These are phyloP conservation scores for Sinhomidia bicolor DNA, from an alignment of 2,888 invertebrate species.

Conservation along the genomic window DNA sequence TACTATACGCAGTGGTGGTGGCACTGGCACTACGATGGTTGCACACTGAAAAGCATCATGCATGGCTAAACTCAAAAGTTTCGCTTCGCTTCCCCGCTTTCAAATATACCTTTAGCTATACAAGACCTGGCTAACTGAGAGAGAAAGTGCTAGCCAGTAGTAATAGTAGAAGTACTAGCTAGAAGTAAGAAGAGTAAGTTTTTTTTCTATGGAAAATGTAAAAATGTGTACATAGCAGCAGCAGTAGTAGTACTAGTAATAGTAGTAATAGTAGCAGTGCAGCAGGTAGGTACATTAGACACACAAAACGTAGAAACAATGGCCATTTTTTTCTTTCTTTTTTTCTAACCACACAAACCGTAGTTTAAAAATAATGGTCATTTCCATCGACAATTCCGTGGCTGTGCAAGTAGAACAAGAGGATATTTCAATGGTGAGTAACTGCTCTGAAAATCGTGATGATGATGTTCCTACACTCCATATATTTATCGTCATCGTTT, in stretches of 20 bases:
- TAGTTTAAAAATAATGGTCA: conserved; percentile 52
- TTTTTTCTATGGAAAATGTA: conserved; percentile 23
- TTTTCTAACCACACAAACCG: conserved; percentile 21
- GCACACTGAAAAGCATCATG: conserved; percentile 51
- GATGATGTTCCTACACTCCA: conserved; percentile 29
- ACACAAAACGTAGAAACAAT: conserved; percentile 46
- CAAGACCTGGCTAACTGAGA: not conserved
- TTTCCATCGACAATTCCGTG: conserved; percentile 24
- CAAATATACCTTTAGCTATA: conserved; percentile 52
- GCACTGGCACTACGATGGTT: conserved; percentile 17
- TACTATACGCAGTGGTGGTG: conserved; percentile 26
- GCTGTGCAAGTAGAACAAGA: not conserved
- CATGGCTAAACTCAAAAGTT: conserved; percentile 49
- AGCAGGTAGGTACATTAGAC: conserved; percentile 1
- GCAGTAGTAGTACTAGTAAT: no score
- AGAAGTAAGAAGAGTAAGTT: conserved; percentile 6
- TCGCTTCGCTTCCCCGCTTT: conserved; percentile 44
- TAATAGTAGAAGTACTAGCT: not conserved
- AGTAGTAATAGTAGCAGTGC: not conserved
- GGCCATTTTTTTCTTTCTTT: not conserved
- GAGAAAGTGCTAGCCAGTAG: not conserved
- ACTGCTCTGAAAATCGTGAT: conserved; percentile 32
- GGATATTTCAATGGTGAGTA: conserved; percentile 28
- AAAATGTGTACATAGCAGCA: conserved; percentile 23
- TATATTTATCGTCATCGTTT: conserved; percentile 34